Conservation (phyloP, 53 echinoderm and acorn worm species). For the Zoroaster sp. region DNA sequence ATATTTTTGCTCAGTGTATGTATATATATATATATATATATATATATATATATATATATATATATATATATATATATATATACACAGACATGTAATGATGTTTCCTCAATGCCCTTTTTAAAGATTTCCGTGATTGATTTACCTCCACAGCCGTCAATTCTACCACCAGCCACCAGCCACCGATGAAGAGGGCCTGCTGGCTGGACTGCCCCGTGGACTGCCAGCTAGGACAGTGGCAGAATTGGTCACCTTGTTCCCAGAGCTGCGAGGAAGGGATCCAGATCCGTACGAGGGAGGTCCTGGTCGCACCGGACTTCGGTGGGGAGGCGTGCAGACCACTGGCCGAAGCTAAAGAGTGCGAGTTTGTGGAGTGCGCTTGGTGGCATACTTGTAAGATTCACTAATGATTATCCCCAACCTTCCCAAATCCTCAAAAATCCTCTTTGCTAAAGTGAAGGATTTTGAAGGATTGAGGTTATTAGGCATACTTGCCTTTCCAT, state of each 20-base stretch:
- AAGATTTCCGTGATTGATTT: too few relatives aligned
- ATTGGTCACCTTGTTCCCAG: constrained; percentile 92
- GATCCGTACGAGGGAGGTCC: constrained; percentile 66
- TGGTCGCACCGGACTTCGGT: constrained; percentile 57
- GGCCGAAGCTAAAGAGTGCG: constrained; percentile 76
- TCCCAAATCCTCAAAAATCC: too few relatives aligned
- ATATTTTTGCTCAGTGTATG: too few relatives aligned
- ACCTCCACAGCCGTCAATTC: constrained; percentile 18
- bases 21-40: too few relatives aligned
- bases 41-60: too few relatives aligned
- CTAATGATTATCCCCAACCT: too few relatives aligned
- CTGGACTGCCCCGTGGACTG: constrained; percentile 88
- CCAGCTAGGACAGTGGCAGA: constrained; percentile 88
- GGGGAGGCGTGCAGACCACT: constrained; percentile 75
- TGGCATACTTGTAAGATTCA: constrained; percentile 86
- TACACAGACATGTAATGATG: too few relatives aligned
- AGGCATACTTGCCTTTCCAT: too few relatives aligned
- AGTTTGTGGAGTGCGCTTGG: constrained; percentile 87
- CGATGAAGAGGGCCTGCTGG: constrained; percentile 74
- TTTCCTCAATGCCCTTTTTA: too few relatives aligned
- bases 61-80: too few relatives aligned
- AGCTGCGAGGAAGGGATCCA: constrained; percentile 88
- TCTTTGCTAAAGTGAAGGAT: too few relatives aligned
- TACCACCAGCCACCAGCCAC: constrained; percentile 39
- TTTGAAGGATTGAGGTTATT: too few relatives aligned